These are phyloP conservation scores for Drosophila helvetica DNA, from an alignment of 2,888 invertebrate genomes.

Conservation along the genomic window DNA sequence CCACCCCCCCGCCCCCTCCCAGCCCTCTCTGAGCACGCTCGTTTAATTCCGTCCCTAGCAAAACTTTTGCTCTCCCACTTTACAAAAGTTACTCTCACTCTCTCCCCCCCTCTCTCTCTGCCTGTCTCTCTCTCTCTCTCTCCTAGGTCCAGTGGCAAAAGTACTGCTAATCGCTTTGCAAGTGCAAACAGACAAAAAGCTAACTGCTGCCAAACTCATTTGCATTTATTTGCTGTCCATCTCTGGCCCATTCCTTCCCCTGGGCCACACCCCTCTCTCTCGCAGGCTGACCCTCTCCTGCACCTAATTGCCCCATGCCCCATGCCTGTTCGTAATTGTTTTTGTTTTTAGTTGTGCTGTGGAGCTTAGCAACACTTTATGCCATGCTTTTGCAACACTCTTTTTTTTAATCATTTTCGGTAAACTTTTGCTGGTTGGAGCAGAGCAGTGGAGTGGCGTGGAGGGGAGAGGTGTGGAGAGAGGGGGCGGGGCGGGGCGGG, in stretches of 20 bases:
- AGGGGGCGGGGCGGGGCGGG: too few relatives aligned
- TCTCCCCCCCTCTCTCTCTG: constrained; percentile 31
- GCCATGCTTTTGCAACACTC: constrained; percentile 42
- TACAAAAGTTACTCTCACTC: constrained; percentile 44
- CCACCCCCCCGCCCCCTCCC: constrained; percentile 10
- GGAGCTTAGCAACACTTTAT: constrained; percentile 51
- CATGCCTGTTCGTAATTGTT: constrained; percentile 75
- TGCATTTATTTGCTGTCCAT: constrained; percentile 75
- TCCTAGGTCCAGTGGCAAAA: constrained; percentile 51
- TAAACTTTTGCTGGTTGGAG: constrained; percentile 35
- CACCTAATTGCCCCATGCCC: constrained; percentile 68
- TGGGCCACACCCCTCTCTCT: too few relatives aligned
- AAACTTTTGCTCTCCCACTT: constrained; percentile 58
- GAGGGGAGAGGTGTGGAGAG: neutral
- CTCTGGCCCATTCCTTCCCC: constrained; percentile 15
- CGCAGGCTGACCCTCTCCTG: constrained; percentile 33
- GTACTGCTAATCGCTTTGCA: constrained; percentile 74
- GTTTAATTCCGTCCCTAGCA: constrained; percentile 25
- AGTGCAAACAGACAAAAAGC: constrained; percentile 58
- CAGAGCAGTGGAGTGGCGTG: neutral
- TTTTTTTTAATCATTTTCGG: constrained; percentile 30
- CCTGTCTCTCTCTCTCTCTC: constrained; percentile 48
- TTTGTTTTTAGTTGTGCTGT: constrained; percentile 55
- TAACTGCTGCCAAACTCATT: constrained; percentile 71
- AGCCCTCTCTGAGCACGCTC: constrained; percentile 47